These are phyloP conservation scores for Mylabris sibirica DNA, from an alignment of 2,888 invertebrate species.

Conservation along the genomic window DNA sequence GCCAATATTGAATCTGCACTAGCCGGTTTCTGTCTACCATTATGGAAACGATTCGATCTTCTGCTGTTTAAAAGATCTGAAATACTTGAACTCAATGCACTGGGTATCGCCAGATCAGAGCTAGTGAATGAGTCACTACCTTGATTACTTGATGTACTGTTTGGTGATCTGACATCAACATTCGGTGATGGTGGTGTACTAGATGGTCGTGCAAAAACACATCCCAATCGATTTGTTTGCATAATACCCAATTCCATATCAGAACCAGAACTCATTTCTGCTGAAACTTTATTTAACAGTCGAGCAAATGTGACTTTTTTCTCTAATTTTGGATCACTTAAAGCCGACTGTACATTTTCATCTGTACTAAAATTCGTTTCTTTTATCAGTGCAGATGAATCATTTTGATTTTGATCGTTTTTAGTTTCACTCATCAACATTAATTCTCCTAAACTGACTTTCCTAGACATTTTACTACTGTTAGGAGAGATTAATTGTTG, in stretches of 20 bases:
- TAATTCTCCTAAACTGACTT: slow-evolving; percentile 75
- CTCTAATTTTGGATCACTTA: slow-evolving; percentile 74
- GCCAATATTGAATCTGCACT: slow-evolving; percentile 82
- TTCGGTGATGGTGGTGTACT: slow-evolving; percentile 73
- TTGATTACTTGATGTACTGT: slow-evolving; percentile 78
- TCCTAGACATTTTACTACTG: slow-evolving; percentile 68
- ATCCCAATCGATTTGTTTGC: slow-evolving; percentile 56
- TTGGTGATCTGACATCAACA: slow-evolving; percentile 68
- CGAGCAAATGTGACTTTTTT: slow-evolving; percentile 82
- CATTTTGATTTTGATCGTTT: slow-evolving; percentile 55
- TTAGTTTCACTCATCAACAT: slow-evolving; percentile 76
- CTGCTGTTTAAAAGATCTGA: slow-evolving; percentile 57
- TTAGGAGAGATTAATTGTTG: slow-evolving; percentile 77
- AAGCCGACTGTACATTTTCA: slow-evolving; percentile 63
- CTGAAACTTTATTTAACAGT: slow-evolving; percentile 76
- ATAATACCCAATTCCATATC: slow-evolving; percentile 69
- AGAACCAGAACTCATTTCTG: slow-evolving; percentile 80
- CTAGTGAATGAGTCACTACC: slow-evolving; percentile 81
- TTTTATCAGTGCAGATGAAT: slow-evolving; percentile 63
- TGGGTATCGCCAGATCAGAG: slow-evolving; percentile 71
- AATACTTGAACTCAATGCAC: slow-evolving; percentile 67
- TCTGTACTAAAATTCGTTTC: slow-evolving; percentile 67
- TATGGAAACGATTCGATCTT: slow-evolving; percentile 53
- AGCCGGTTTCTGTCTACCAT: slow-evolving; percentile 70
- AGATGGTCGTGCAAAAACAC: slow-evolving; percentile 60